Percentiles rank a stretch among this genome's conserved stretches.
These are phyloP conservation scores for Neopipo cinnamomea DNA, from an alignment of 2,113 vertebrate genomes.

Conservation along the genomic window DNA sequence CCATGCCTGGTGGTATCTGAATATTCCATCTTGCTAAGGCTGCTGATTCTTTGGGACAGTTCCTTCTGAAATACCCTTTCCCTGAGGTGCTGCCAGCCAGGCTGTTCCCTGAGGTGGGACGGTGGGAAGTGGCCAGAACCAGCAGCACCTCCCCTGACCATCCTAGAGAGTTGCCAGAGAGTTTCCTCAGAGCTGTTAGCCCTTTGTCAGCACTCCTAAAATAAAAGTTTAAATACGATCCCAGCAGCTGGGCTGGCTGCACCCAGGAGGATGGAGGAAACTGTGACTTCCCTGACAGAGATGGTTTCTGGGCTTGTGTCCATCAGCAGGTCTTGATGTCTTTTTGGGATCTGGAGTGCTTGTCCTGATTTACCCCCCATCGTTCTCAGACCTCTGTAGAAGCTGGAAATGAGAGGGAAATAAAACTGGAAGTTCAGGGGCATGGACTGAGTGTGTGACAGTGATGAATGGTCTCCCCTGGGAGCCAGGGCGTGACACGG, in stretches of 20 bases:
- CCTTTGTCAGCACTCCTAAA: not conserved
- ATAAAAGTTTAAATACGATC: not conserved
- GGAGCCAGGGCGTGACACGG: not conserved
- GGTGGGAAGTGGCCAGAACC: not conserved
- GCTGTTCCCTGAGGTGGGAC: not conserved
- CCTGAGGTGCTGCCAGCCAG: too few species aligned
- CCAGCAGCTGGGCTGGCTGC: not conserved
- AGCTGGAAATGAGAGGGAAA: not conserved
- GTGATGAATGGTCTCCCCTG: rapidly evolving
- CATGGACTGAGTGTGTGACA: not conserved
- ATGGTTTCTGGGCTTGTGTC: not conserved
- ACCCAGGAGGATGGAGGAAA: not conserved
- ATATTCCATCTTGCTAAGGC: not conserved
- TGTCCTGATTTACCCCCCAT: not conserved
- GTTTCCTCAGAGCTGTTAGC: not conserved
- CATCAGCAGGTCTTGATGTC: not conserved
- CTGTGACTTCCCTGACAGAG: too few species aligned
- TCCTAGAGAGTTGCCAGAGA: not conserved
- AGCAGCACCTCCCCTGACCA: not conserved
- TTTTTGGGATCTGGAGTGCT: not conserved
- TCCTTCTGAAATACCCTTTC: not conserved
- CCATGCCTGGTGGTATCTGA: rapidly evolving
- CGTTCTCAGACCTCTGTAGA: not conserved
- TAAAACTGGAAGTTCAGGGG: not conserved
- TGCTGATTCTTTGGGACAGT: rapidly evolving